Conservation (phyloP, 2,113 vertebrate genomes). For the Trinectes maculatus region DNA sequence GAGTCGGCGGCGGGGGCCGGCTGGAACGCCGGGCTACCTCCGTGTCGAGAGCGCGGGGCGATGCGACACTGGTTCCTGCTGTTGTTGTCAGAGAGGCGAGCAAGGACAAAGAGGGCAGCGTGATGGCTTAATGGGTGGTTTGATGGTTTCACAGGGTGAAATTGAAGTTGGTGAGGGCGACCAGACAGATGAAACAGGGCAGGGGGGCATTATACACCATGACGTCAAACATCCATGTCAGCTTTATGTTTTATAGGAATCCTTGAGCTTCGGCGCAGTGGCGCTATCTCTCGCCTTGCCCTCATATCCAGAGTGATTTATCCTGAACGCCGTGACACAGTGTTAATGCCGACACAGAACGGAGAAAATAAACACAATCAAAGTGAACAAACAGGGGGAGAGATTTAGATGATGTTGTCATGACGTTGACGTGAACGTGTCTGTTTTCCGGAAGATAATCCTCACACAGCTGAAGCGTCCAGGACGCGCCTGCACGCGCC, state of each 20-base stretch:
- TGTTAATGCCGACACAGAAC: constrained; percentile 18
- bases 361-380: constrained; percentile 64
- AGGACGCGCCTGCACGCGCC: constrained; percentile 46
- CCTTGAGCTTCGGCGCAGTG: constrained; percentile 14
- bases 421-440: constrained; percentile 61
- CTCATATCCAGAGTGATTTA: constrained; percentile 29
- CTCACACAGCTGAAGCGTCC: constrained; percentile 65
- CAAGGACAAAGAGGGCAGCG: constrained; percentile 70
- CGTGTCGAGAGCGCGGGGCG: constrained; percentile 7
- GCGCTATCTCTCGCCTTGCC: constrained; percentile 5
- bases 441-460: constrained; percentile 72
- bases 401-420: constrained; percentile 72
- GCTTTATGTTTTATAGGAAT: constrained; percentile 44
- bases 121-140: constrained; percentile 70
- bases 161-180: constrained; percentile 54
- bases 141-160: constrained; percentile 68
- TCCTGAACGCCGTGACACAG: constrained; percentile 10
- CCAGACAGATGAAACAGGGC: constrained; percentile 42
- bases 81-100: constrained; percentile 57
- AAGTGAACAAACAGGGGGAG: constrained; percentile 53
- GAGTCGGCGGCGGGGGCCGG: constrained; percentile 14
- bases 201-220: constrained; percentile 28
- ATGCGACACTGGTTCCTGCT: background rate
- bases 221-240: background rate
- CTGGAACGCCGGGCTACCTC: constrained; percentile 35